phyloP scores from a whole-genome alignment of 2,797 vertebrate species.

The Propithecus deckenii region DNA sequence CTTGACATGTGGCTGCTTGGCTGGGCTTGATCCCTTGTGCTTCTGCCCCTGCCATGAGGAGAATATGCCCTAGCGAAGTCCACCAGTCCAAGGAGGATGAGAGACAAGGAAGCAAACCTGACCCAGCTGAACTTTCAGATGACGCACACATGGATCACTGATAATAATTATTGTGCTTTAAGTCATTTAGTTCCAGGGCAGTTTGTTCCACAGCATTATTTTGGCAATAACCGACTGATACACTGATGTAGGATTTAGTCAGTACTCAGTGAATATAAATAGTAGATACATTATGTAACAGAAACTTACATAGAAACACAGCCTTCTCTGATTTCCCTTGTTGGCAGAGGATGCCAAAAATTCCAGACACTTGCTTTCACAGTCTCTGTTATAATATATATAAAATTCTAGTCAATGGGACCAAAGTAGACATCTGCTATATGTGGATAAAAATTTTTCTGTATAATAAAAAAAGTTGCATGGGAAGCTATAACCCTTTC shows the following conservation, averaged over 20 bases:
- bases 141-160: neutral
- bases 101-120: neutral
- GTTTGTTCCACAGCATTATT: neutral
- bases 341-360: neutral
- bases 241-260: neutral
- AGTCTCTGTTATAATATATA: neutral
- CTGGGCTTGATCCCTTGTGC: neutral
- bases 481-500: neutral
- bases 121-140: neutral
- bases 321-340: neutral
- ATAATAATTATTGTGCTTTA: neutral
- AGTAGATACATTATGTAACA: neutral
- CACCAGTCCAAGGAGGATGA: neutral
- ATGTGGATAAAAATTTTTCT: neutral
- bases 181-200: neutral
- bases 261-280: neutral
- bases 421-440: neutral
- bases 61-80: neutral
- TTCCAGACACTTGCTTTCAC: neutral
- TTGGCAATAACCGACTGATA: neutral
- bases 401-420: neutral
- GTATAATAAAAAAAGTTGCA: neutral
- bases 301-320: neutral
- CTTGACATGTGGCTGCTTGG: neutral
- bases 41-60: neutral